Evolutionary conservation across 2,797 vertebrate species (phyloP), one percentile per base, ranked within the genome.

Genomic region (Pangasius mekongensis): DNA sequence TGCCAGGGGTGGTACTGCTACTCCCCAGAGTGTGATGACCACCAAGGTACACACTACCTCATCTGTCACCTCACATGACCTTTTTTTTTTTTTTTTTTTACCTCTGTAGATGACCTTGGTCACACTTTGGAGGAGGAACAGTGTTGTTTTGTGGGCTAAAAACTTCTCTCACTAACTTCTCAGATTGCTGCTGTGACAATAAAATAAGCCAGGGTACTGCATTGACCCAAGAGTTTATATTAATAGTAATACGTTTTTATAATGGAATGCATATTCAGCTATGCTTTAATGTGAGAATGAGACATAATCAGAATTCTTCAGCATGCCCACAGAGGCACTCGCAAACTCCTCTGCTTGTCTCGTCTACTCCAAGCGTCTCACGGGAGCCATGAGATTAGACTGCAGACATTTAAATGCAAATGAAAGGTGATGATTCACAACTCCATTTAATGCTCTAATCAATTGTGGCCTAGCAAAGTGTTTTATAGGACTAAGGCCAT

Each of bases 351-450:
- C 47, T 30, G 69, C 62, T 81, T 90, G 86, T 89, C 80, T 89
- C 43, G 43, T 84, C 89, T 90, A 87, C 86, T 88, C 54, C 82
- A 83, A 83, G 89, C 87, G 74, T 91, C 91, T 90, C 90, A 90
- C n/a, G 82, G 87, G 84, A 86, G 69, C 87, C 54, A 90, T 62
- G 9, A 82, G 80, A 88, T 90, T 88, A 92, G 85, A 88, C 86
- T 90, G 87, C 90, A 86, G 87, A 93, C 92, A 92, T 94, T 94
- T 92, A 92, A 92, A 94, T 94, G 92, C 92, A 95, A 94, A 94
- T 93, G 91, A 94, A 93, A 94, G 89, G 90, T 66, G 89, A 90
- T 74, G 89, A 92, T 94, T 94, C 93, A 93, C 93, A 88, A 91
- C 91, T 91, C 88, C 90, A 91, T 94, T 92, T 92, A 92, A 90